Base-by-base conservation (phyloP, 2,797 vertebrate genomes). In the Xiphorhynchus erythropygius region DNA sequence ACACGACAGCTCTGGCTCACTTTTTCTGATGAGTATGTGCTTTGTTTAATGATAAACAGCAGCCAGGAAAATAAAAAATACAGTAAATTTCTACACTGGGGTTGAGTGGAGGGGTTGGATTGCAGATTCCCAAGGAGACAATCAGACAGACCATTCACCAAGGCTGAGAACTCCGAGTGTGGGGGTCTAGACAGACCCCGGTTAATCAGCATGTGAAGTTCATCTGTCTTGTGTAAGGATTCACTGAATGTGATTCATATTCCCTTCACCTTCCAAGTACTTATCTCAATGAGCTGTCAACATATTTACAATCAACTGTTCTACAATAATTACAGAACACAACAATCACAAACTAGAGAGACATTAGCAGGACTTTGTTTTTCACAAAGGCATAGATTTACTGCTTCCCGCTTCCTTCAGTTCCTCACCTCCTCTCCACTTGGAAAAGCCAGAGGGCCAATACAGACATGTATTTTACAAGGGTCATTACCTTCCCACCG, bases 221-320 rank as follows among this genome's bases (percentile, higher is more conserved):
- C 64, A 77, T n/a, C 64, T 28, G 33, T 64, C 46, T 74, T 80
- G 44, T 55, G 22, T 62, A 69, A 71, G 32, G 49, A 90, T 68
- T 71, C 44, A 69, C 8, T 21, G 17, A 56, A 13, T 64, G 35
- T 65, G 46, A 69, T 70, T 84, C 23, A 59, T 52, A 82, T 32
- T 77, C 28, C 37, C 35, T 77, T 81, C 52, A 88, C 28, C 19
- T 70, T 81, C 80, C n/a, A 77, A 49, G n/a, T 44, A 30, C 46
- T 64, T 27, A 82, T 41, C 65, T 75, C 28, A 28, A 77, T 83
- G 42, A 74, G 18, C 28, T 89, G 50, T 62, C 59, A 39, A 35
- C 42, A 70, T 75, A 76, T 85, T 92, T 92, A 93, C 70, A 89
- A 84, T 84, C 96, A 97, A 97, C 92, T 97, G 95, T 89, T 96